A percentile compares a stretch with the other conserved stretches of the same genome.
Conservation (phyloP, 1,140 invertebrate species). For the Drosophila ficusphila region DNA sequence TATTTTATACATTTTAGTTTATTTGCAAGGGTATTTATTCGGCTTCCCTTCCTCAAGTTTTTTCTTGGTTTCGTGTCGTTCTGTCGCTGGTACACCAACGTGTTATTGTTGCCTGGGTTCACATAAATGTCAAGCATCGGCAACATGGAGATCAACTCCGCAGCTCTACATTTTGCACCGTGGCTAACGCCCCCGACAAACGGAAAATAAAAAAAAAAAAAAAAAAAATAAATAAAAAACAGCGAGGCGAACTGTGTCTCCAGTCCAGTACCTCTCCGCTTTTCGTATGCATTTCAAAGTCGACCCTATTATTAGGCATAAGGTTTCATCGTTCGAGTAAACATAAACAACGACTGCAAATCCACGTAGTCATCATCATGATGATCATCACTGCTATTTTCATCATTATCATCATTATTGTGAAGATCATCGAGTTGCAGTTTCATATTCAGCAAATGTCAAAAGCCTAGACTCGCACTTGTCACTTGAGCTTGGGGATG, state of each 20-base stretch:
- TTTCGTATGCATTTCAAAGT: constrained; percentile 76
- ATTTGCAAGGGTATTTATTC: no score
- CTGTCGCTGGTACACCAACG: constrained; percentile 49
- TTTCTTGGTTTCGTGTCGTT: constrained; percentile 34
- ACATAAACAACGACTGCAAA: constrained; percentile 42
- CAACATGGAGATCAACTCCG: constrained; percentile 62
- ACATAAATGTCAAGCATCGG: constrained; percentile 80
- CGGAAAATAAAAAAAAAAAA: no score
- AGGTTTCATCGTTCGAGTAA: constrained; percentile 71
- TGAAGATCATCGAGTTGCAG: no score
- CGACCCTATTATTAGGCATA: constrained; percentile 79
- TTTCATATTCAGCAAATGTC: constrained; percentile 67
- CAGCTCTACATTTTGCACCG: constrained; percentile 73
- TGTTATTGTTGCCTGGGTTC: constrained; percentile 76
- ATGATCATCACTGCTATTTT: constrained; percentile 37
- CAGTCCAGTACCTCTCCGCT: neutral
- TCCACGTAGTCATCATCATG: constrained; percentile 35
- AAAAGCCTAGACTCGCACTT: constrained; percentile 64
- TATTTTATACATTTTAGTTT: no score
- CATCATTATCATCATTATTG: constrained; percentile 34
- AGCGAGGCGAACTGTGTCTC: constrained; percentile 12
- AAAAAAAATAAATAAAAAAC: no score
- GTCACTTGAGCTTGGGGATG: constrained; percentile 73
- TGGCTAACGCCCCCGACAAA: constrained; percentile 65
- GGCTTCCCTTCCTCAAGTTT: no score